phyloP scores from a whole-genome alignment of 2,113 vertebrate species.

The Ictidomys tridecemlineatus region DNA sequence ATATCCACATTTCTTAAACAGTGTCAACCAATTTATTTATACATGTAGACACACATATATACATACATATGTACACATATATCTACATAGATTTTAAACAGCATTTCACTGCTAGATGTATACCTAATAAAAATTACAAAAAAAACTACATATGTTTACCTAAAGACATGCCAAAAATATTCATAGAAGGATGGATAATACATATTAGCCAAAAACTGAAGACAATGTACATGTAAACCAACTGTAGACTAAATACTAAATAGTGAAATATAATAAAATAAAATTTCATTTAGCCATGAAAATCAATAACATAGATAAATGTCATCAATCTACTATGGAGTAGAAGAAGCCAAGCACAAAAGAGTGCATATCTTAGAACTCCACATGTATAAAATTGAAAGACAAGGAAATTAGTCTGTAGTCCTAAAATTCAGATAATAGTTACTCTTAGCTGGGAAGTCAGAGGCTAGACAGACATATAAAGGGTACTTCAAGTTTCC shows the following conservation, averaged over 20 bases:
- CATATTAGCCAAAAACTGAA: neutral
- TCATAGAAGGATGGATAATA: neutral
- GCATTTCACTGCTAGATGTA: neutral
- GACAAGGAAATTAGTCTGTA: neutral
- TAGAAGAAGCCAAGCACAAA: constrained; percentile 50
- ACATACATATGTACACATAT: neutral
- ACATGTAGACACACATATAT: neutral
- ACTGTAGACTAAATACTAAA: neutral
- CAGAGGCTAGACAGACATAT: neutral
- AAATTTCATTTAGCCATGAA: neutral
- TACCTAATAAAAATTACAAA: neutral
- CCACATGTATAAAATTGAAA: neutral
- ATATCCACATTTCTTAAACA: no score
- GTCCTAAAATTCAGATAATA: neutral
- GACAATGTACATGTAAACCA: neutral
- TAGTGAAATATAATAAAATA: neutral
- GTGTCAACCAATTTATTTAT: no score
- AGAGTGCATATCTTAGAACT: neutral
- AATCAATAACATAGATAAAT: neutral
- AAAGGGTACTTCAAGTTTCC: neutral
- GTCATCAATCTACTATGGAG: neutral
- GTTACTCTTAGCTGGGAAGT: neutral
- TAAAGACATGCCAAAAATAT: neutral
- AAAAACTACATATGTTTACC: neutral
- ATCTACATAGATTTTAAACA: neutral